A percentile compares a stretch with the other conserved stretches of the same genome.
Conservation (phyloP, 2,888 invertebrate species). For the Meghimatium bilineatum region DNA sequence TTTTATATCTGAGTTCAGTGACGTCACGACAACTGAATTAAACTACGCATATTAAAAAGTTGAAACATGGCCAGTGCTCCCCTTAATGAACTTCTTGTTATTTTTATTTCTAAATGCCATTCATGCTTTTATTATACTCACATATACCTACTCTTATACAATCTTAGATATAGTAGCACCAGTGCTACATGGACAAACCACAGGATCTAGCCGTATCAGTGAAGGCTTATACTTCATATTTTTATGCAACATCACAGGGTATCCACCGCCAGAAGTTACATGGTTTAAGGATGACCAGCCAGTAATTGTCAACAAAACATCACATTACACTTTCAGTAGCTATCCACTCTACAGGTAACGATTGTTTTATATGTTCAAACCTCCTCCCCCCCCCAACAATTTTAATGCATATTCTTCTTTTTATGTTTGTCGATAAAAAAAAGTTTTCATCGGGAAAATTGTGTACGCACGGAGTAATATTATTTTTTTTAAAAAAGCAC, state of each 20-base stretch:
- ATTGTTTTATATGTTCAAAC: too few relatives aligned
- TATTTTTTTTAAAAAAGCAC: too few relatives aligned
- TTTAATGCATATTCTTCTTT: too few relatives aligned
- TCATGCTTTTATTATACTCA: neutral
- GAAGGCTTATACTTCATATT: conserved; percentile 43
- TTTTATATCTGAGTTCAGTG: too few relatives aligned
- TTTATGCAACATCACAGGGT: conserved; percentile 60
- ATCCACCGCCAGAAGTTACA: conserved; percentile 70
- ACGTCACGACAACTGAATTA: too few relatives aligned
- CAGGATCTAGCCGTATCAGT: conserved; percentile 48
- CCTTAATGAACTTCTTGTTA: too few relatives aligned
- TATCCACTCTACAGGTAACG: conserved; percentile 19
- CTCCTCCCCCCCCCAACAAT: too few relatives aligned
- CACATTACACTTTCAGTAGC: conserved; percentile 16
- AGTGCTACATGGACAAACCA: conserved; percentile 45
- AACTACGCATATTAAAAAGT: too few relatives aligned
- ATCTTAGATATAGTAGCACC: conserved; percentile 48
- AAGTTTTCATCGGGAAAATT: too few relatives aligned
- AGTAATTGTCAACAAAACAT: neutral
- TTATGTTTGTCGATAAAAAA: too few relatives aligned
- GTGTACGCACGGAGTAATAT: too few relatives aligned
- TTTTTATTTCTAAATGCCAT: neutral
- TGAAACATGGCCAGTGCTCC: too few relatives aligned
- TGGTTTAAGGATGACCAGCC: conserved; percentile 66
- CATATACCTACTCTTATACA: neutral